Base-by-base conservation (phyloP, 2,888 invertebrate genomes). In the Thelaira solivaga region DNA sequence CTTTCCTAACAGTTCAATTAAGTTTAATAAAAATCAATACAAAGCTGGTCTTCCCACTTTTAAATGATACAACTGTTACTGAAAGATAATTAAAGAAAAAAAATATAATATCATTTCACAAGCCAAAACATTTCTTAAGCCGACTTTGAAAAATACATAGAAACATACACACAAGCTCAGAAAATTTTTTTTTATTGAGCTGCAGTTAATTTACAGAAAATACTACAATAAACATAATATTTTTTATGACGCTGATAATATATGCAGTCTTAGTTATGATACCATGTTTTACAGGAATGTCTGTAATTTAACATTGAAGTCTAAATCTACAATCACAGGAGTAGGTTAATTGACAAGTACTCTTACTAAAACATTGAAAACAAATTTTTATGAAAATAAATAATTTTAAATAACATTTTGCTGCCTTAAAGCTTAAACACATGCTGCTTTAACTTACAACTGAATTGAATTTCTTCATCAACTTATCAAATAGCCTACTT, bases 51-150 rank as follows among this genome's bases (percentile, higher is more conserved):
- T 45, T 49, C 65, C 49, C 8, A 41, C 36, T 1, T n/a, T 1
- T 0, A 26, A 61, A 11, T 49, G 4, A 7, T 31, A 22, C 26
- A 49, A 26, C 3, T 57, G 31, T 29, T 51, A 34, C 53, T 53
- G 53, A 71, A 49, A 72, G 39, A 47, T 20, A 72, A 72, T 67
- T 72, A 76, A 76, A 61, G 39, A 24, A 39, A 45, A 67, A 49
- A 4, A 68, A 53, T 55, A n/a, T 55, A 65, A 53, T 47, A 55
- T 65, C 11, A 59, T 45, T 65, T 16, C 20, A 13, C 13, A 67
- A 47, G 53, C 26, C 49, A 26, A 36, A 64, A 64, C 31, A 62
- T 62, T 22, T 43, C 18, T 36, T 26, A 43, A 20, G 59, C 45
- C 71, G 65, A 41, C 71, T 67, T 67, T 67, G 55, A 53, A 53